Evolutionary conservation across 2,113 vertebrate genomes (phyloP).

Genomic region (Albula glossodonta): DNA sequence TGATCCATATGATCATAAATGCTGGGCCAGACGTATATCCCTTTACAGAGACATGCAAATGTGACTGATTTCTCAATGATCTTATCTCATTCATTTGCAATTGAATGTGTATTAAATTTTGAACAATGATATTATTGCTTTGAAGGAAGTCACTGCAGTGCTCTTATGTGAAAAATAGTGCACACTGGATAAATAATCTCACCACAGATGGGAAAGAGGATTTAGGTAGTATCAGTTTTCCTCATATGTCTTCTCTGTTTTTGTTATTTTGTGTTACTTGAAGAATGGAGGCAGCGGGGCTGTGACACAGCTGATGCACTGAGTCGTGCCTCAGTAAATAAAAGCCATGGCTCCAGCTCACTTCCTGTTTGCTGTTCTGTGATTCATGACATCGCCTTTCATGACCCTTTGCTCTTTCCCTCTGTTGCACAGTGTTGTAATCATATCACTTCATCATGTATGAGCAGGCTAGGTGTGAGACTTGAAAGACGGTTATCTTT

Average conservation of each 20-base stretch:
- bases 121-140: too few species aligned
- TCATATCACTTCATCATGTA: not conserved
- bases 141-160: not conserved
- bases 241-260: not conserved
- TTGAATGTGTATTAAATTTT: too few species aligned
- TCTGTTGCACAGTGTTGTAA: not conserved
- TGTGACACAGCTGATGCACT: not conserved
- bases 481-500: too few species aligned
- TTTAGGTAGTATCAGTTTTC: not conserved
- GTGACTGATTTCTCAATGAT: too few species aligned
- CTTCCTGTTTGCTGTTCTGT: not conserved
- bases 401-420: not conserved
- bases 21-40: too few species aligned
- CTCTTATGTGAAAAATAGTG: not conserved
- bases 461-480: not conserved
- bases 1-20: too few species aligned
- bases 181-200: not conserved
- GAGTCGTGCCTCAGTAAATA: not conserved
- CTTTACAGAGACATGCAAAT: too few species aligned
- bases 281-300: not conserved
- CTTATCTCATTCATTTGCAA: too few species aligned
- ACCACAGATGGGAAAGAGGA: not conserved
- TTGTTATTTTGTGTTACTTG: not conserved
- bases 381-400: not conserved
- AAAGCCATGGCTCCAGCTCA: not conserved